Conservation (phyloP, 1,140 invertebrate genomes). For the Neelides sp. region DNA sequence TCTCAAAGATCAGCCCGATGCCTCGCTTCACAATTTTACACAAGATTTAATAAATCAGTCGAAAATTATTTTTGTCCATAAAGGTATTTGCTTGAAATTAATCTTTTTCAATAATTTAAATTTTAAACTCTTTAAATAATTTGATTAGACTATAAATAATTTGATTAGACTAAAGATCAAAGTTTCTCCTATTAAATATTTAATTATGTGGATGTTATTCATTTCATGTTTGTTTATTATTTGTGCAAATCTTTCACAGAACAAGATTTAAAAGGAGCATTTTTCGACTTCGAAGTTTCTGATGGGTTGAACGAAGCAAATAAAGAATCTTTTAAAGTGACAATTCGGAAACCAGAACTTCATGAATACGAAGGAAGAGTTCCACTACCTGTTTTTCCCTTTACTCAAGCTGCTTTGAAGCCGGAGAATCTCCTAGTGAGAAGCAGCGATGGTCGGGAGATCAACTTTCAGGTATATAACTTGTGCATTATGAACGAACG, state of each 20-base stretch:
- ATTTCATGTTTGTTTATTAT: not conserved
- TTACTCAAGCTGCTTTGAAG: constrained; percentile 24
- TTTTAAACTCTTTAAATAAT: no score
- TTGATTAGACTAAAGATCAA: not conserved
- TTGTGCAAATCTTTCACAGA: constrained; percentile 14
- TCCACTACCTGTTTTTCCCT: constrained; percentile 26
- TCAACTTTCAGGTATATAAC: constrained; percentile 25
- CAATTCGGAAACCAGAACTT: constrained; percentile 24
- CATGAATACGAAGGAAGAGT: constrained; percentile 21
- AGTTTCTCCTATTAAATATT: not conserved
- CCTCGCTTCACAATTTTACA: constrained; percentile 27
- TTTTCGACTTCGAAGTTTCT: constrained; percentile 30
- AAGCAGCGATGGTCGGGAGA: constrained; percentile 25
- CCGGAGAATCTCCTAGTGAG: constrained; percentile 28
- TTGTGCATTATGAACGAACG: not conserved
- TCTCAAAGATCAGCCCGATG: constrained; percentile 10
- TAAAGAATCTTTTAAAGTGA: constrained; percentile 27
- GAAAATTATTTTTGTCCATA: constrained; percentile 24
- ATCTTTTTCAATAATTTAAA: no score
- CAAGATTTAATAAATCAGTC: constrained; percentile 26
- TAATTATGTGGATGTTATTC: not conserved
- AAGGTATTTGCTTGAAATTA: constrained; percentile 22
- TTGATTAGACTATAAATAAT: not conserved
- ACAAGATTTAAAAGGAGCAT: constrained; percentile 23
- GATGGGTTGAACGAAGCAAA: constrained; percentile 29